phyloP scores from a whole-genome alignment of 2,797 vertebrate genomes.

The Myoxocephalus aenaeus region DNA sequence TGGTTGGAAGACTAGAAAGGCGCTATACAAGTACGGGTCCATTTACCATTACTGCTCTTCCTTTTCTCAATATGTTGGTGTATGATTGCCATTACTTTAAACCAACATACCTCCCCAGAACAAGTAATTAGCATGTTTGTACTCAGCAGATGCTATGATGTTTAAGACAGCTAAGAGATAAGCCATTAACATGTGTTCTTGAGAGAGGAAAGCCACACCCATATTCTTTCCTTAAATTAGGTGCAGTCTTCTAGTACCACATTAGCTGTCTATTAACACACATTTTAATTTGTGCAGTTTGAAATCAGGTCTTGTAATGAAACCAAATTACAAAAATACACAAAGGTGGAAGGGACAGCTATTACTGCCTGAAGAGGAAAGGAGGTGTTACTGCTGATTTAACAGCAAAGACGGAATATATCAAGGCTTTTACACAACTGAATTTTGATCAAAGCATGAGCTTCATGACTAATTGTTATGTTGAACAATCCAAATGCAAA shows the following conservation, averaged over 20 bases:
- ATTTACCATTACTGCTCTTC: constrained; percentile 23
- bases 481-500: constrained; percentile 32
- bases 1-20: too few relatives aligned
- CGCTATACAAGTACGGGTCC: too few relatives aligned
- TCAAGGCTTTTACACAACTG: constrained; percentile 10
- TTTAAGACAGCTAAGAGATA: constrained; percentile 36
- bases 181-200: constrained; percentile 20
- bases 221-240: constrained; percentile 2
- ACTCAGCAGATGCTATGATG: constrained; percentile 21
- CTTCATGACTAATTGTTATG: constrained; percentile 40
- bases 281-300: constrained; percentile 26
- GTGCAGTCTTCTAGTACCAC: constrained; percentile 5
- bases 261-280: constrained; percentile 17
- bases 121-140: constrained; percentile 42
- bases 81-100: constrained; percentile 38
- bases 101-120: constrained; percentile 10
- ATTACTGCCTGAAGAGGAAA: constrained; percentile 21
- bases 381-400: constrained; percentile 26
- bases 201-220: constrained; percentile 3
- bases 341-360: constrained; percentile 19
- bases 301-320: constrained; percentile 20
- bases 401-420: constrained; percentile 4
- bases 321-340: constrained; percentile 38
- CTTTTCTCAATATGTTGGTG: background rate
- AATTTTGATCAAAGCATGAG: constrained; percentile 27